Evolutionary conservation across 2,888 invertebrate species (phyloP), one percentile per base, ranked within the genome.

Genomic region (Eupithecia vulgata): DNA sequence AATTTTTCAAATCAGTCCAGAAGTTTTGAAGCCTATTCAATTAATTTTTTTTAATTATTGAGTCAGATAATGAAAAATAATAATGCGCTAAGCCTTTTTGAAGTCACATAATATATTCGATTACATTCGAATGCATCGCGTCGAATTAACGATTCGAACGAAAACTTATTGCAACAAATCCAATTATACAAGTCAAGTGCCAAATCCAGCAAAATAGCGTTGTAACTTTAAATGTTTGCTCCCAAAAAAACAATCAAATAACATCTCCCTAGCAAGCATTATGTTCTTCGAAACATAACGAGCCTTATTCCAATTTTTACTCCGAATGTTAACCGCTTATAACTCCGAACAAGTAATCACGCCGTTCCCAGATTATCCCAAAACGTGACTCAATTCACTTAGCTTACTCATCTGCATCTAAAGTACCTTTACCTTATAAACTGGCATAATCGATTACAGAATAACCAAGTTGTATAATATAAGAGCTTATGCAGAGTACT

Each of bases 321-420:
- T 21, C 40, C 13, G 25, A n/a, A 42, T 65, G 40, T 21, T 12
- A 10, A 25, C n/a, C 40, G 12, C 64, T n/a, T 34, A 61, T 34
- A 61, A 40, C 13, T 65, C 40, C 3, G 40, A 35, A 64, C 21
- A 64, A 37, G 15, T 65, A 65, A 65, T 42, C 65, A 25, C 61
- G n/a, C 65, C 35, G 40, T 65, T 21, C 3, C 34, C n/a, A 15
- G 30, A 66, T 66, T 74, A 74, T 42, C 62, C 13, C 62, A 67
- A 71, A 25, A 75, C 70, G 69, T 70, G 72, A 69, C 70, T 69
- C 69, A 64, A 69, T 74, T 42, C 40, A 65, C 65, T 65, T 69
- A 34, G 21, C 34, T 40, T 1, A 65, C 42, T 62, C 40, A 67
- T 67, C 30, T 70, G 10, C 61, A 70, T 69, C 37, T 25, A 62